phyloP scores from a whole-genome alignment of 2,113 vertebrate species.

The Psittacula cyanocephala region DNA sequence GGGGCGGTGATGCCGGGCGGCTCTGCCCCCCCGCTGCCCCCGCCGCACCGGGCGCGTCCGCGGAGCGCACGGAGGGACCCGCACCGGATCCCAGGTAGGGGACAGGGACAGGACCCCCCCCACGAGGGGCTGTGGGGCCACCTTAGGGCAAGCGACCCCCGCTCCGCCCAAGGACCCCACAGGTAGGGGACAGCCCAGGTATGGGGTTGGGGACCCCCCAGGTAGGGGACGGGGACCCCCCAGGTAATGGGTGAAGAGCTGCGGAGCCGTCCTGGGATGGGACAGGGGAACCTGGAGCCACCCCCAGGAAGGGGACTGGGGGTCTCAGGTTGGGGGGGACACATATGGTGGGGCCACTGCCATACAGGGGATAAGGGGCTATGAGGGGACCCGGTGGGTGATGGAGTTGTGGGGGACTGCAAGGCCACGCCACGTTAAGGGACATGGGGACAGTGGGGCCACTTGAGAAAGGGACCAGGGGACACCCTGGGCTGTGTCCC shows the following conservation, averaged over 20 bases:
- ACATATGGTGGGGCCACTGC: background rate
- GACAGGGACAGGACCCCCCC: background rate
- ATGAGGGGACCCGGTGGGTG: background rate
- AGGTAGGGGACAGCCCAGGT: background rate
- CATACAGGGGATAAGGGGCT: background rate
- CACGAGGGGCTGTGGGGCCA: background rate
- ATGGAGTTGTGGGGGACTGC: background rate
- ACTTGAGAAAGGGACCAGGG: background rate
- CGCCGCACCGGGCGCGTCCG: background rate
- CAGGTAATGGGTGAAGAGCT: background rate
- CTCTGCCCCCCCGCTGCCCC: constrained; percentile 39
- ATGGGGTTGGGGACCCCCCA: background rate
- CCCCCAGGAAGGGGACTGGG: background rate
- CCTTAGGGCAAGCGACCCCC: background rate
- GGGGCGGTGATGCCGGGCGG: constrained; percentile 60
- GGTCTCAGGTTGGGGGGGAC: background rate
- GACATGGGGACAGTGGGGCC: background rate
- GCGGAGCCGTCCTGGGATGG: background rate
- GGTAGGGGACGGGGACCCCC: background rate
- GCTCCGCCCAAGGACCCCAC: background rate
- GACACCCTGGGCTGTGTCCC: background rate
- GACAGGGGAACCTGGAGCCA: background rate
- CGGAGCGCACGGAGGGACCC: background rate
- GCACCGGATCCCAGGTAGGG: background rate
- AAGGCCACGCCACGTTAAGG: background rate